Conservation (phyloP, 1,140 invertebrate genomes). For the Episyrphus balteatus region DNA sequence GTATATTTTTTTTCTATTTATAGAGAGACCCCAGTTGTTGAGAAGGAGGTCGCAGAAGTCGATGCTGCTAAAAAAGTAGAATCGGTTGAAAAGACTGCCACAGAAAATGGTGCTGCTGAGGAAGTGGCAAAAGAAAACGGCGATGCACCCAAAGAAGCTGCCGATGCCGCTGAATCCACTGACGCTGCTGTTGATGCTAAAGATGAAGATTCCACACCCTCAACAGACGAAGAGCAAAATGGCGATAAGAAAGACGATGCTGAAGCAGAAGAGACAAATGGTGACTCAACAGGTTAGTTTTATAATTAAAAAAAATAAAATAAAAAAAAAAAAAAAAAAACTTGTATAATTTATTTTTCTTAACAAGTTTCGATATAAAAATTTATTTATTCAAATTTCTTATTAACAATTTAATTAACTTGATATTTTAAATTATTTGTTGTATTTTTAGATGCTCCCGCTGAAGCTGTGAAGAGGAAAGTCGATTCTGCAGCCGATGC, state of each 20-base stretch:
- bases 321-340: too few species aligned
- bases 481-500: slow-evolving; percentile 25
- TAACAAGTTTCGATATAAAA: not conserved
- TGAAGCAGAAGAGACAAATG: slow-evolving; percentile 21
- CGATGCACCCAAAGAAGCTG: slow-evolving; percentile 2
- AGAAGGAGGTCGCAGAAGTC: slow-evolving; percentile 32
- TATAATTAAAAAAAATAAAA: not conserved
- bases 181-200: slow-evolving; percentile 25
- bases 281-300: slow-evolving; percentile 30
- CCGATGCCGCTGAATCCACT: slow-evolving; percentile 10
- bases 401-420: not conserved
- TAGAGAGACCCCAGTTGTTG: slow-evolving; percentile 33
- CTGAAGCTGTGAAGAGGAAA: slow-evolving; percentile 34
- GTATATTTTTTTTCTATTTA: not conserved
- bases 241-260: slow-evolving; percentile 21
- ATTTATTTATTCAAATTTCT: not conserved
- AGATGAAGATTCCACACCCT: slow-evolving; percentile 11
- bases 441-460: slow-evolving; percentile 16
- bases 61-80: slow-evolving; percentile 31
- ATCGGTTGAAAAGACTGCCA: slow-evolving; percentile 9
- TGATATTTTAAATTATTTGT: not conserved
- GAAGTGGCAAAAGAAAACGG: slow-evolving; percentile 12
- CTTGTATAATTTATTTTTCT: too few species aligned
- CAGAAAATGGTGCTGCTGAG: slow-evolving; percentile 18
- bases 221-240: slow-evolving; percentile 8